Evolutionary conservation across 2,113 vertebrate species (phyloP).

Genomic region (Excalfactoria chinensis): DNA sequence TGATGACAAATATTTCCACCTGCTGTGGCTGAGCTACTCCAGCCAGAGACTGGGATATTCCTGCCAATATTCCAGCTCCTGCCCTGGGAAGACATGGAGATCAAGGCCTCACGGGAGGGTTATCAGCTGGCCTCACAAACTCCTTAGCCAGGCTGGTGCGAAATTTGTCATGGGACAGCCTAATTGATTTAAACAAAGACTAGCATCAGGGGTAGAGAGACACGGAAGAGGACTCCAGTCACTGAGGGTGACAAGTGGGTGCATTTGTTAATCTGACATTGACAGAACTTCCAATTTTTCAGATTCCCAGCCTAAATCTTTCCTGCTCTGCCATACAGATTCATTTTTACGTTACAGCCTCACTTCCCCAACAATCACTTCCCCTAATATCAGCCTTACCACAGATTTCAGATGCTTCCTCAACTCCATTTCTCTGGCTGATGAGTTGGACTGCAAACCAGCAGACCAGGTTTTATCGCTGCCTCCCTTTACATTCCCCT

Average conservation of each 20-base stretch:
- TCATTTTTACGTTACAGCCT: background rate
- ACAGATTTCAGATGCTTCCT: background rate
- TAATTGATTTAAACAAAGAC: background rate
- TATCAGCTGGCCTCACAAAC: background rate
- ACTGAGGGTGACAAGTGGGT: background rate
- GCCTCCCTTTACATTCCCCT: background rate
- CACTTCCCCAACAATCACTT: background rate
- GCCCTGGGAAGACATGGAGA: background rate
- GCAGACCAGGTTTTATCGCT: background rate
- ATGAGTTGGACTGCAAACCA: background rate
- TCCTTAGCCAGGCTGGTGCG: background rate
- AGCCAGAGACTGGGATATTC: background rate
- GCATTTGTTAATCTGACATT: background rate
- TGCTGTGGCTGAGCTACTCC: background rate
- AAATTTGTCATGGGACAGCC: background rate
- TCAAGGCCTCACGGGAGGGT: background rate
- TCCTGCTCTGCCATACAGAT: background rate
- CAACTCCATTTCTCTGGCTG: background rate
- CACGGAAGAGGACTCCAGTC: background rate
- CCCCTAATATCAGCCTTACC: background rate
- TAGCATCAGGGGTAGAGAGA: background rate
- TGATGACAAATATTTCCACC: background rate
- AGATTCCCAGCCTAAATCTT: background rate
- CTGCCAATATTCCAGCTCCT: background rate
- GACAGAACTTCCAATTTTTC: background rate